Conservation (phyloP, 2,797 vertebrate species). For the Karalla daura region DNA sequence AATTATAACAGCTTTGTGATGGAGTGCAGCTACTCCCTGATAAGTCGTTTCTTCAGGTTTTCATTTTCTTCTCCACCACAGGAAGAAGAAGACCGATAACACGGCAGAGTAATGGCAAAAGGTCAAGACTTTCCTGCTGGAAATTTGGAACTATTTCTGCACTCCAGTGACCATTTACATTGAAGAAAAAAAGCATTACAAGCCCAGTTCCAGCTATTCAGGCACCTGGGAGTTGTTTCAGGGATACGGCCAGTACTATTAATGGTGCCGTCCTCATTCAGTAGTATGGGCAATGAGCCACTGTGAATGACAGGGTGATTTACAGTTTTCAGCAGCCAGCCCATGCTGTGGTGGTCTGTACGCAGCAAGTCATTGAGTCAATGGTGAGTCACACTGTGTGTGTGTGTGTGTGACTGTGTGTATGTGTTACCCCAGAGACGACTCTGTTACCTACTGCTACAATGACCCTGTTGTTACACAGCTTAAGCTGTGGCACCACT, state of each 20-base stretch:
- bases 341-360: conserved; percentile 51
- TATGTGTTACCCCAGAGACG: conserved; percentile 61
- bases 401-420: conserved; percentile 51
- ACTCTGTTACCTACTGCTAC: conserved; percentile 63
- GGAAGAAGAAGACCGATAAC: neutral
- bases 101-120: conserved; percentile 1
- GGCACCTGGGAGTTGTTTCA: conserved; percentile 35
- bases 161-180: conserved; percentile 5
- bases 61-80: conserved; percentile 1
- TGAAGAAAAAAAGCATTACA: neutral
- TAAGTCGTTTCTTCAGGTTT: conserved; percentile 2
- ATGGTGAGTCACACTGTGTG: conserved; percentile 63
- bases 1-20: conserved; percentile 24
- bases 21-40: conserved; percentile 21
- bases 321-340: conserved; percentile 48
- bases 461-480: conserved; percentile 65
- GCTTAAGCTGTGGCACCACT: conserved; percentile 42
- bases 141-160: conserved; percentile 13
- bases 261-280: conserved; percentile 43
- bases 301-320: conserved; percentile 63
- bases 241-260: conserved; percentile 23
- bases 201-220: conserved; percentile 29
- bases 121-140: neutral
- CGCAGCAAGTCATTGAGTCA: conserved; percentile 63
- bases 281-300: conserved; percentile 23